Percentiles rank a stretch among this genome's conserved stretches.
phyloP scores from a whole-genome alignment of 2,113 vertebrate genomes.

The Oceanodroma tethys region DNA sequence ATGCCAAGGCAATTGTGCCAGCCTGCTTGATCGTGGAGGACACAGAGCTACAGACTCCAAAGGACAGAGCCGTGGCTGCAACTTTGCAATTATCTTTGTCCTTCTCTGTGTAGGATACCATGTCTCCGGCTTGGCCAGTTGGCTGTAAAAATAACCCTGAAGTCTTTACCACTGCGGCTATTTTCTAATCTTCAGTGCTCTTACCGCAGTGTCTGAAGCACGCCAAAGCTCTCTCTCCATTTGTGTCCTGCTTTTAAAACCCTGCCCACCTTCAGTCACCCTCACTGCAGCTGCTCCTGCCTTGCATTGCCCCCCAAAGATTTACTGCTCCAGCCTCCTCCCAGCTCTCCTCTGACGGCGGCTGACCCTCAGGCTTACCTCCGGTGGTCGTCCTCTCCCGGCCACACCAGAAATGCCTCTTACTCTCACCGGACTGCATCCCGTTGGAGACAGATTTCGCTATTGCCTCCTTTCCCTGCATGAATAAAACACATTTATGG shows the following conservation, averaged over 20 bases:
- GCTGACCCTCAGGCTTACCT: not conserved
- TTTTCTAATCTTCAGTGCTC: not conserved
- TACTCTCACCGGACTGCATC: not conserved
- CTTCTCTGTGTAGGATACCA: not conserved
- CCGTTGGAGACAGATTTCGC: fast-evolving
- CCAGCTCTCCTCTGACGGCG: fast-evolving
- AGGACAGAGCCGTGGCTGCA: not conserved
- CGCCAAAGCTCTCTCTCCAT: fast-evolving
- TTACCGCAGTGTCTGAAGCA: fast-evolving
- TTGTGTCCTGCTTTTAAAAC: not conserved
- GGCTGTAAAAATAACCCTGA: not conserved
- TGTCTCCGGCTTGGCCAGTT: fast-evolving
- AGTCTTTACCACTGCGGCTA: not conserved
- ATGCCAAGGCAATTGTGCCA: not conserved
- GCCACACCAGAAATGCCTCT: fast-evolving
- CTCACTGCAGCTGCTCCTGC: not conserved
- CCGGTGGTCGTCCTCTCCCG: fast-evolving
- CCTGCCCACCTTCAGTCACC: not conserved
- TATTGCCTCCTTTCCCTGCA: not conserved
- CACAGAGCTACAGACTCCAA: not conserved
- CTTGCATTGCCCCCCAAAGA: not conserved
- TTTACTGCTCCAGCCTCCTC: not conserved
- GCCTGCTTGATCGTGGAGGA: not conserved
- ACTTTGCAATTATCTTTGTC: not conserved
- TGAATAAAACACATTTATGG: not conserved